Percentiles rank a stretch among this genome's conserved stretches.
Evolutionary conservation across 2,888 invertebrate genomes (phyloP).

Genomic region (Epirrhoe alternata): DNA sequence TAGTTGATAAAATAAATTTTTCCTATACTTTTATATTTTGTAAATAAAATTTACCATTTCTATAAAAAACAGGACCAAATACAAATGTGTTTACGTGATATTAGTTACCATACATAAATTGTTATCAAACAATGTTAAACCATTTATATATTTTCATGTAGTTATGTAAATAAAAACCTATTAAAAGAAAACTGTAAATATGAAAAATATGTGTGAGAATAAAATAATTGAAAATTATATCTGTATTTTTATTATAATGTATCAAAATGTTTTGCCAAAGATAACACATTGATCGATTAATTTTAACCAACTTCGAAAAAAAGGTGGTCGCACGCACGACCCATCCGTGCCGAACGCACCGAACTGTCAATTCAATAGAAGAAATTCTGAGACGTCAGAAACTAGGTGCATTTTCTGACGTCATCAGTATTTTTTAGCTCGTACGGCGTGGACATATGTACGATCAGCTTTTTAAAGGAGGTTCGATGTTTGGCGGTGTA

Average conservation of each 20-base stretch:
- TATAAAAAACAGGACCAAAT: constrained; percentile 55
- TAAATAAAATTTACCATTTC: constrained; percentile 29
- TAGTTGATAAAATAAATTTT: constrained; percentile 35
- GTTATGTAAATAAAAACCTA: constrained; percentile 70
- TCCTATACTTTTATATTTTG: constrained; percentile 25
- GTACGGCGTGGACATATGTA: too few species aligned
- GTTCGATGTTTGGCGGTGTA: too few species aligned
- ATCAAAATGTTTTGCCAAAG: neutral
- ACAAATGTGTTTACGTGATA: constrained; percentile 74
- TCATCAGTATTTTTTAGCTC: too few species aligned
- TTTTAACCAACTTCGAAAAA: too few species aligned
- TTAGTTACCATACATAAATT: constrained; percentile 77
- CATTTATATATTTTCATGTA: constrained; percentile 56
- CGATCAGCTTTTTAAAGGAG: too few species aligned
- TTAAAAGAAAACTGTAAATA: constrained; percentile 75
- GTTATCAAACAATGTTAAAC: constrained; percentile 53
- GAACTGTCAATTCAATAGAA: too few species aligned
- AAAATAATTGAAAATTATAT: constrained; percentile 52
- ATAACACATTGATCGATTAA: too few species aligned
- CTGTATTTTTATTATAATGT: neutral
- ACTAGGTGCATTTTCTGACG: too few species aligned
- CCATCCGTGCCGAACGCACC: too few species aligned
- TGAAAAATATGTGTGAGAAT: constrained; percentile 67
- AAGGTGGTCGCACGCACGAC: too few species aligned
- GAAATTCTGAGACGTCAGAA: too few species aligned